Conservation (phyloP, 2,888 invertebrate genomes). For the Mesorhabditis spiculigera region DNA sequence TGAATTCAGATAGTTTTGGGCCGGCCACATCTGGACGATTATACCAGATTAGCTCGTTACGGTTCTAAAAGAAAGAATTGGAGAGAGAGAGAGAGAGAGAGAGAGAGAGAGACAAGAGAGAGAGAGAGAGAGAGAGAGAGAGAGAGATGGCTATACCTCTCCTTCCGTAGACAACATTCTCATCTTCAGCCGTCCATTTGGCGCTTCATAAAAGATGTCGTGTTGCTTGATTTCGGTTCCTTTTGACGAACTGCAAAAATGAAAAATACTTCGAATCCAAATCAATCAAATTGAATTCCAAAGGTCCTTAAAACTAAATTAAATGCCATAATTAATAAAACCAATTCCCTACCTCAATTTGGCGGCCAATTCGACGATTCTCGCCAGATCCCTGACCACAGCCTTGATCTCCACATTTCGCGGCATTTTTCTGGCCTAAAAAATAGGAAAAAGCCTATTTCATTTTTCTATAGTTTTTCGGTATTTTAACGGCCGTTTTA, state of each 20-base stretch:
- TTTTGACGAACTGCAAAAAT: not conserved
- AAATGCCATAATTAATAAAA: no score
- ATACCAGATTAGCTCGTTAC: constrained; percentile 51
- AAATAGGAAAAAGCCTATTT: not conserved
- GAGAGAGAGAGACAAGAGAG: not conserved
- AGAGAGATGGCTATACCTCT: not conserved
- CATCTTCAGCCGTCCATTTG: constrained; percentile 75
- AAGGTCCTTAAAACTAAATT: no score
- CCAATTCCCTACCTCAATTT: constrained; percentile 58
- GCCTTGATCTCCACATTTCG: constrained; percentile 90
- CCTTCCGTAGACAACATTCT: constrained; percentile 58
- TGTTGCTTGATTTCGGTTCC: constrained; percentile 67
- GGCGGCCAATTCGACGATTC: constrained; percentile 66
- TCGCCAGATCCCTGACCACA: constrained; percentile 66
- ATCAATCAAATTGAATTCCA: no score
- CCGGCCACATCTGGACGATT: constrained; percentile 72
- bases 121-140: no score
- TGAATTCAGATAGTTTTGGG: constrained; percentile 76
- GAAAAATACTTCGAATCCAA: no score
- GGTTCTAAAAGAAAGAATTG: constrained; percentile 19
- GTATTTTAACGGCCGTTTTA: no score
- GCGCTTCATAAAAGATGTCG: constrained; percentile 75
- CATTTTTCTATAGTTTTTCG: no score
- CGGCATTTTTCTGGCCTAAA: constrained; percentile 58
- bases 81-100: not conserved